Evolutionary conservation across 1,140 invertebrate genomes (phyloP).

Genomic region (Drosophila mayri): DNA sequence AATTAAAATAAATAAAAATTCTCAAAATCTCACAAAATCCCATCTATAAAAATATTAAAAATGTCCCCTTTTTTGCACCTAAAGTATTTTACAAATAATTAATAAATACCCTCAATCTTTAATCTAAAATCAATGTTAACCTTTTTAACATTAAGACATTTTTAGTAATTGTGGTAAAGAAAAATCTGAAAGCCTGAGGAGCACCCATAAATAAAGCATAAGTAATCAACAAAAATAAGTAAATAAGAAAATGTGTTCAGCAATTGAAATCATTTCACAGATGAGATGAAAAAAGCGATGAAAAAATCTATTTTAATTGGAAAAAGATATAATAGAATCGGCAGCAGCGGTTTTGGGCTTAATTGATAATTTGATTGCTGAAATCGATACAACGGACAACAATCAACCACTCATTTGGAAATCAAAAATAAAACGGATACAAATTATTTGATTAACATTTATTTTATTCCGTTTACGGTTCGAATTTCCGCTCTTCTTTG

Average conservation of each 20-base stretch:
- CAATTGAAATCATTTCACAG: constrained; percentile 32
- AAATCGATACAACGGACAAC: constrained; percentile 26
- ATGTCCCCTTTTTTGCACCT: not conserved
- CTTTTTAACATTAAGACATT: not conserved
- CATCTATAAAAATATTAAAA: too few relatives aligned
- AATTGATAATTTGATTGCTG: constrained; percentile 39
- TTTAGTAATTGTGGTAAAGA: constrained; percentile 2
- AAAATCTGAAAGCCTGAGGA: not conserved
- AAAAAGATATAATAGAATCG: constrained; percentile 6
- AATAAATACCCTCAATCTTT: not conserved
- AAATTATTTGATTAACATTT: constrained; percentile 33
- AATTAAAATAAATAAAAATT: too few relatives aligned
- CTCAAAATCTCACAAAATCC: too few relatives aligned
- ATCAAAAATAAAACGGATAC: constrained; percentile 3
- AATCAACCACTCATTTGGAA: constrained; percentile 4
- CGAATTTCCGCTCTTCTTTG: not conserved
- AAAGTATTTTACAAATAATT: not conserved
- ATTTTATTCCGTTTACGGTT: constrained; percentile 11
- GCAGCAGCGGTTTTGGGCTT: not conserved
- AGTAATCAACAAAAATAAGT: constrained; percentile 8
- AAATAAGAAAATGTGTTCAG: not conserved
- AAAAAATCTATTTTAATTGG: constrained; percentile 7
- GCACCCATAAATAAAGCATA: not conserved
- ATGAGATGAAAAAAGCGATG: not conserved
- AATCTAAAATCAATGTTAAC: not conserved